Evolutionary conservation across 2,888 invertebrate genomes (phyloP), one percentile per base, ranked within the genome.

Genomic region (Mythimna ferrago): DNA sequence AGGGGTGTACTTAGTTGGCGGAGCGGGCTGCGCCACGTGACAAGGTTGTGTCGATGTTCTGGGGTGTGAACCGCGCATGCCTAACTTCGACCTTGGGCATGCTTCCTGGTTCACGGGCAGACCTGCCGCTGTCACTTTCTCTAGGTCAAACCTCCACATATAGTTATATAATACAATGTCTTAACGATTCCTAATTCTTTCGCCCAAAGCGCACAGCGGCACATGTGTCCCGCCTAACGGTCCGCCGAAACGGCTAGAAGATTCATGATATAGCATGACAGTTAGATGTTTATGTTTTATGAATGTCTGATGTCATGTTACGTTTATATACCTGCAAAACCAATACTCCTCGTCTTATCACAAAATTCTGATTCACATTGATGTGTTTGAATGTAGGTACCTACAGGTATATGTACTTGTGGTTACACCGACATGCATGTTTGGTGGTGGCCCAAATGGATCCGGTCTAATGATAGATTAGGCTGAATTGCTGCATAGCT

Each of bases 91-190:
- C 95, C 95, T 95, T 95, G 95, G 88, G 84, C 77, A 78, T 80
- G 92, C 93, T 95, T 95, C 95, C 95, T 93, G 95, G 95, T 95
- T 95, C 95, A 95, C 86, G 95, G 94, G 89, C 94, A 93, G 83
- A 85, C 81, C 70, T 76, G 70, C 75, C 87, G 80, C 89, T 89
- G 91, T 89, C 93, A 92, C 90, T 91, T 91, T 90, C 14, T 92
- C 91, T 94, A 93, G 95, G 95, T 95, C 94, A 95, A 89, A 92
- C 91, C 91, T 90, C 56, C 35, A 56, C 7, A 48, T 21, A 79
- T 86, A 80, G 68, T 44, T 81, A 64, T 51, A 61, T 44, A 57
- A 41, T 19, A 38, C 3, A 3, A 61, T 61, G 32, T 32, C 41
- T 66, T 67, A 65, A 44, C n/a, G 6, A 57, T 62, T 65, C 1